Evolutionary conservation across 2,797 vertebrate species (phyloP).

Genomic region (Poecilia wingei): DNA sequence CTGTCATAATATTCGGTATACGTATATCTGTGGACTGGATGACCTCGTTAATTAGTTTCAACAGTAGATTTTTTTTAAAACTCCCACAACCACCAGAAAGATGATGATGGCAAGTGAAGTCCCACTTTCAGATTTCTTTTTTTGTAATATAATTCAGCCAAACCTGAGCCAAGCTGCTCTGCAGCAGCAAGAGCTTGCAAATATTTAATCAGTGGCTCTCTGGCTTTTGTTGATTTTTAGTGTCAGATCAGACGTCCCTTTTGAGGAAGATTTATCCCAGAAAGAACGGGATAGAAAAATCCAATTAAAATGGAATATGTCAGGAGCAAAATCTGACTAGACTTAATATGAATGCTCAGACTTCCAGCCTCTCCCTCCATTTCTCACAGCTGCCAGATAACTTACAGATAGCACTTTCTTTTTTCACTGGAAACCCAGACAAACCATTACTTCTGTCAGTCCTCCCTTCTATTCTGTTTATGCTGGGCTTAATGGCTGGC

Average conservation of each 20-base stretch:
- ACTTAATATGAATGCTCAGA: conserved; percentile 52
- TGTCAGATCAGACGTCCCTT: conserved; percentile 62
- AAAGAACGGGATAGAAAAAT: conserved; percentile 55
- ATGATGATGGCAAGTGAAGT: neutral
- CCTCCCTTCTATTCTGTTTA: conserved; percentile 38
- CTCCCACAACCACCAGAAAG: neutral
- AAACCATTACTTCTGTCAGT: conserved; percentile 54
- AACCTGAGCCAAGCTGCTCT: conserved; percentile 5
- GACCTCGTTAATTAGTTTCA: neutral
- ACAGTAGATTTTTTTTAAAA: neutral
- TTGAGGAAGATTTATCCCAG: conserved; percentile 65
- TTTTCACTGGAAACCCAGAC: conserved; percentile 44
- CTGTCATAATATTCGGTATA: neutral
- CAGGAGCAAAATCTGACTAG: conserved; percentile 49
- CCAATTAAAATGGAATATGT: conserved; percentile 71
- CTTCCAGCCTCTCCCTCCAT: conserved; percentile 23
- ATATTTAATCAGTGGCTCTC: conserved; percentile 46
- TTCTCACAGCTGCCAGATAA: conserved; percentile 50
- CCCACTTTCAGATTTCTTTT: neutral
- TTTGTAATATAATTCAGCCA: conserved; percentile 11
- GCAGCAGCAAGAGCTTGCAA: conserved; percentile 20
- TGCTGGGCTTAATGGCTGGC: conserved; percentile 21
- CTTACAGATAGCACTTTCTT: conserved; percentile 50
- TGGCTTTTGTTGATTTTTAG: conserved; percentile 63
- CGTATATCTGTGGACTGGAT: neutral